Conservation (phyloP, 2,888 invertebrate species). For the Zeuzera pyrina region DNA sequence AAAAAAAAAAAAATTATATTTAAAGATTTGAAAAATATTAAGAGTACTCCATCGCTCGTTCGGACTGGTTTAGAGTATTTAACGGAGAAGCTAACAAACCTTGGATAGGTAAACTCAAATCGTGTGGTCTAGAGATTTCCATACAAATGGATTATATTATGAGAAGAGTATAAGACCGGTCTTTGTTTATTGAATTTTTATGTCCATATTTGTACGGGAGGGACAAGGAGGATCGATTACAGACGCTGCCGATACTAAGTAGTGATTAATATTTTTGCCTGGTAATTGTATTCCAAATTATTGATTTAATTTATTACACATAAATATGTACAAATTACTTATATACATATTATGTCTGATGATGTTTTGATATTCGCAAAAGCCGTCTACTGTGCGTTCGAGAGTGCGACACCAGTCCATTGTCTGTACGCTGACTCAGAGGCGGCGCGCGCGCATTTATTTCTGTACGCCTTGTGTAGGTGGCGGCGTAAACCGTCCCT, state of each 20-base stretch:
- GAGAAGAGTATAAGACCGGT: slow-evolving; percentile 33
- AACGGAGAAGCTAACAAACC: slow-evolving; percentile 15
- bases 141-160: slow-evolving; percentile 44
- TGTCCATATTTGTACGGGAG: slow-evolving; percentile 14
- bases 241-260: too few relatives aligned
- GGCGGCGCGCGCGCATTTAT: slow-evolving; percentile 56
- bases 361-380: too few relatives aligned
- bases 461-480: slow-evolving; percentile 51
- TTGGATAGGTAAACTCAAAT: slow-evolving; percentile 10
- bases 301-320: too few relatives aligned
- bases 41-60: slow-evolving; percentile 13
- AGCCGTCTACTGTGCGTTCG: slow-evolving; percentile 44
- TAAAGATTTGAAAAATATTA: too few relatives aligned
- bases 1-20: too few relatives aligned
- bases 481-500: slow-evolving; percentile 28
- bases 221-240: slow-evolving; percentile 1
- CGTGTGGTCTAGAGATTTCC: slow-evolving; percentile 28
- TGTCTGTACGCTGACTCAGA: slow-evolving; percentile 57
- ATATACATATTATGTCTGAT: too few relatives aligned
- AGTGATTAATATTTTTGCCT: too few relatives aligned
- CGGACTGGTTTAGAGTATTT: slow-evolving; percentile 19
- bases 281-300: too few relatives aligned
- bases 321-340: too few relatives aligned
- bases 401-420: slow-evolving; percentile 48
- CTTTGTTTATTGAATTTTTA: slow-evolving; percentile 34